These are phyloP conservation scores for Lutra lutra DNA, from an alignment of 2,797 vertebrate genomes.

Conservation along the genomic window DNA sequence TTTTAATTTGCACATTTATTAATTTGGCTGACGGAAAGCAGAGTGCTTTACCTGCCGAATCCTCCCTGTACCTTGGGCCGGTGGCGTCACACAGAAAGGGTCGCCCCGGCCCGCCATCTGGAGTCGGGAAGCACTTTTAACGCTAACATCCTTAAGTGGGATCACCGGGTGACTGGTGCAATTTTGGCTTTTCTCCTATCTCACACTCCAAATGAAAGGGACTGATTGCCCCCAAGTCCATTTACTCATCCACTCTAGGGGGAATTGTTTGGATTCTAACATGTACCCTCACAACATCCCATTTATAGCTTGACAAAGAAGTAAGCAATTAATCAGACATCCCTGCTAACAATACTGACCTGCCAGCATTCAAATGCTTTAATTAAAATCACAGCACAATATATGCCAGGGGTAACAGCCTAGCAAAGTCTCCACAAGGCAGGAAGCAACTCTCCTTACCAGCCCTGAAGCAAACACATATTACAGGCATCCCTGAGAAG, in stretches of 20 bases:
- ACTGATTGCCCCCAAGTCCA: slow-evolving; percentile 70
- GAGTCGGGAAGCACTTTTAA: slow-evolving; percentile 60
- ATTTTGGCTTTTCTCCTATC: slow-evolving; percentile 66
- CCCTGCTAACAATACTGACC: slow-evolving; percentile 84
- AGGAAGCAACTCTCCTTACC: slow-evolving; percentile 75
- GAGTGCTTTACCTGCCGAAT: slow-evolving; percentile 73
- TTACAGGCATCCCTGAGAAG: slow-evolving; percentile 74
- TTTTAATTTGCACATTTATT: slow-evolving; percentile 87
- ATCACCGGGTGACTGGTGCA: slow-evolving; percentile 16
- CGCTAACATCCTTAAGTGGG: slow-evolving; percentile 65
- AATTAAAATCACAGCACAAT: slow-evolving; percentile 86
- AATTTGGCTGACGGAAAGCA: slow-evolving; percentile 82
- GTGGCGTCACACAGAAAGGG: neutral
- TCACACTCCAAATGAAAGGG: slow-evolving; percentile 58
- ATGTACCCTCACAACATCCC: slow-evolving; percentile 78
- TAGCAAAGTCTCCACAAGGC: slow-evolving; percentile 75
- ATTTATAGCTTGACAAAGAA: slow-evolving; percentile 84
- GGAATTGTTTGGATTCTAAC: slow-evolving; percentile 77
- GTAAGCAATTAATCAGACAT: slow-evolving; percentile 88
- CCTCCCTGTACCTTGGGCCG: slow-evolving; percentile 17
- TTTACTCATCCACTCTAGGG: slow-evolving; percentile 69
- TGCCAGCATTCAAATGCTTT: slow-evolving; percentile 86
- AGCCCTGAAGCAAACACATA: slow-evolving; percentile 81
- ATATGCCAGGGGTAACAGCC: slow-evolving; percentile 82
- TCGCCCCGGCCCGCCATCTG: slow-evolving; percentile 16